A percentile compares a stretch with the other conserved stretches of the same genome.
Conservation (phyloP, 2,888 invertebrate species). For the Cetonia aurata region DNA sequence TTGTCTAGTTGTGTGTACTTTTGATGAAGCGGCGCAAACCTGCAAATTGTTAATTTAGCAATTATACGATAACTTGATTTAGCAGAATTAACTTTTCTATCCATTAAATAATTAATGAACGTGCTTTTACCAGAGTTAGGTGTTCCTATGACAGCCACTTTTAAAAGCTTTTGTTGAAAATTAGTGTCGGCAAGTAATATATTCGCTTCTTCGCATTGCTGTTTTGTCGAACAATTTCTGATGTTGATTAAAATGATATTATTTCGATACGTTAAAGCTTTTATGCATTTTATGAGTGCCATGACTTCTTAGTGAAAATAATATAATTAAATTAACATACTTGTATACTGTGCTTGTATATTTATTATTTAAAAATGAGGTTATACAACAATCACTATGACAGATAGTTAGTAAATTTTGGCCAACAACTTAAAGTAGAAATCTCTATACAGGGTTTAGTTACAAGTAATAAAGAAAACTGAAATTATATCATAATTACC, state of each 20-base stretch:
- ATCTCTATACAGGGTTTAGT: no score
- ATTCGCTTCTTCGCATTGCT: background rate
- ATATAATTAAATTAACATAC: no score
- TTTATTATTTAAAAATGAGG: no score
- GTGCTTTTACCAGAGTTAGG: constrained; percentile 98
- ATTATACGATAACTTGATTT: background rate
- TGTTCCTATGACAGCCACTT: constrained; percentile 89
- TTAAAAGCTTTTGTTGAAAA: constrained; percentile 66
- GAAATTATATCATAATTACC: no score
- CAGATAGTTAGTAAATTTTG: background rate
- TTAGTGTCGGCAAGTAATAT: background rate
- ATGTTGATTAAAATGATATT: constrained; percentile 11
- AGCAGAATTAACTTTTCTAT: constrained; percentile 74
- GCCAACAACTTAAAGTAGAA: no score
- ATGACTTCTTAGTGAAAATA: no score
- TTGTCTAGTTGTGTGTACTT: constrained; percentile 90
- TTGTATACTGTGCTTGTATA: no score
- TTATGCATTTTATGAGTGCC: constrained; percentile 12
- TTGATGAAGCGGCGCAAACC: constrained; percentile 91
- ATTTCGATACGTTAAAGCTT: background rate
- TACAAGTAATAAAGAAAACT: no score
- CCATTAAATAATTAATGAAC: constrained; percentile 87
- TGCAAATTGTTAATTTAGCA: constrained; percentile 63
- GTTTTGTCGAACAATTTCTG: constrained; percentile 9
- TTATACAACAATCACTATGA: background rate